Evolutionary conservation across 2,797 vertebrate genomes (phyloP), one percentile per base, ranked within the genome.

Genomic region (Galago senegalensis): DNA sequence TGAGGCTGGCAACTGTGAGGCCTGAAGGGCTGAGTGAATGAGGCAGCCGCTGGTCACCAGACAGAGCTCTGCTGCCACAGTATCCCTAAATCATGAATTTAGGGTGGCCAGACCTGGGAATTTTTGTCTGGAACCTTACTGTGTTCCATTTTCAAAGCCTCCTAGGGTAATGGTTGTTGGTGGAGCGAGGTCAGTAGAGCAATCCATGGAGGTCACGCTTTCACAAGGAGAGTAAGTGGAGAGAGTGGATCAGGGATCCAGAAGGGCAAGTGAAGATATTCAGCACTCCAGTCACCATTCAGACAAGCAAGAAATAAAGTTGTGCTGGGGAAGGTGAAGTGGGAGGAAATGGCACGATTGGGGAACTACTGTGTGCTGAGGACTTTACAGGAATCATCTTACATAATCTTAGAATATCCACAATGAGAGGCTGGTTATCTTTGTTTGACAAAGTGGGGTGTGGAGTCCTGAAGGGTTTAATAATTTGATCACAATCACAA

Each of bases 61-160:
- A 25, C 11, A 81, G 34, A 58, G n/a, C 6, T 73, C 63, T 60
- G 10, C 31, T 93, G 25, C 43, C 63, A 31, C 0, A 17, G 4
- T n/a, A 23, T 20, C 4, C 18, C 18, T 61, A 63, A 76, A 73
- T 61, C 20, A 23, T 27, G 27, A 49, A 12, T 7, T 9, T 17
- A 43, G 14, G n/a, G 2, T 49, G 5, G 1, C 20, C 63, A 63
- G 46, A 58, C 23, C n/a, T 12, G 31, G 9, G 14, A 29, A 1
- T 53, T 76, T 53, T 21, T 43, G 29, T 49, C 11, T 43, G 11
- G 3, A 61, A 27, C 14, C 31, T 93, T 2, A 31, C 2, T 9
- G 23, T 63, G 4, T 3, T 90, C 7, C 23, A 27, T n/a, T 58
- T 17, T 37, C 23, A 0, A 16, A 61, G 0, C 65, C 7, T 43